A percentile compares a stretch with the other conserved stretches of the same genome.
Conservation (phyloP, 2,113 vertebrate species). For the Etheostoma spectabile region DNA sequence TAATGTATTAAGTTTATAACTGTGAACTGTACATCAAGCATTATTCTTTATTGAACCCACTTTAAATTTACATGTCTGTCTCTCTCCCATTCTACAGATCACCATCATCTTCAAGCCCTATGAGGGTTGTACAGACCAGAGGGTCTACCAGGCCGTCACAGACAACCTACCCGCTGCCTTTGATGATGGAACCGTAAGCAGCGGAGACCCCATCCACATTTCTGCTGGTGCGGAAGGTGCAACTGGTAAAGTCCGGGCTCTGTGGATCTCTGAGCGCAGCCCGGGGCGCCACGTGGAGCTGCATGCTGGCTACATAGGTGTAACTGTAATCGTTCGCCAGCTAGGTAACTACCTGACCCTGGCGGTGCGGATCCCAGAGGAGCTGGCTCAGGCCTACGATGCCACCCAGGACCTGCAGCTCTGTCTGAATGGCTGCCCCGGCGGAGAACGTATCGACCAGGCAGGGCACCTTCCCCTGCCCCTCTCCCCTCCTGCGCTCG, state of each 20-base stretch:
- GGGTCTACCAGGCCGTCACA: constrained; percentile 95
- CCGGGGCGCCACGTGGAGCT: constrained; percentile 90
- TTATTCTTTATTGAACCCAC: not conserved
- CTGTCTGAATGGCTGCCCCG: constrained; percentile 93
- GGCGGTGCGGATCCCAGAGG: constrained; percentile 92
- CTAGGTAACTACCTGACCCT: constrained; percentile 93
- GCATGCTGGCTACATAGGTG: constrained; percentile 93
- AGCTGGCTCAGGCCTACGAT: constrained; percentile 89
- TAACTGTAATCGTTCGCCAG: constrained; percentile 91
- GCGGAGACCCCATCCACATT: constrained; percentile 75
- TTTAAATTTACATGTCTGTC: not conserved
- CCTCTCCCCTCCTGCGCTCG: constrained; percentile 71
- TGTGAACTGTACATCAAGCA: not conserved
- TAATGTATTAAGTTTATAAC: not conserved
- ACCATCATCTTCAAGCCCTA: constrained; percentile 97
- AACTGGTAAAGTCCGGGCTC: constrained; percentile 83
- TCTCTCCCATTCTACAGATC: constrained; percentile 80
- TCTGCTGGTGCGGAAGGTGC: constrained; percentile 81
- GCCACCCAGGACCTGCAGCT: constrained; percentile 96
- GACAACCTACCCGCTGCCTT: constrained; percentile 96
- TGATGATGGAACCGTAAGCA: constrained; percentile 92
- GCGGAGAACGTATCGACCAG: constrained; percentile 90
- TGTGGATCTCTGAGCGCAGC: constrained; percentile 90
- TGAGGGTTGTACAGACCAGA: constrained; percentile 94
- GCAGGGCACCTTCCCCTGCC: constrained; percentile 84